phyloP scores from a whole-genome alignment of 2,797 vertebrate species.

The Harpagifer antarcticus region DNA sequence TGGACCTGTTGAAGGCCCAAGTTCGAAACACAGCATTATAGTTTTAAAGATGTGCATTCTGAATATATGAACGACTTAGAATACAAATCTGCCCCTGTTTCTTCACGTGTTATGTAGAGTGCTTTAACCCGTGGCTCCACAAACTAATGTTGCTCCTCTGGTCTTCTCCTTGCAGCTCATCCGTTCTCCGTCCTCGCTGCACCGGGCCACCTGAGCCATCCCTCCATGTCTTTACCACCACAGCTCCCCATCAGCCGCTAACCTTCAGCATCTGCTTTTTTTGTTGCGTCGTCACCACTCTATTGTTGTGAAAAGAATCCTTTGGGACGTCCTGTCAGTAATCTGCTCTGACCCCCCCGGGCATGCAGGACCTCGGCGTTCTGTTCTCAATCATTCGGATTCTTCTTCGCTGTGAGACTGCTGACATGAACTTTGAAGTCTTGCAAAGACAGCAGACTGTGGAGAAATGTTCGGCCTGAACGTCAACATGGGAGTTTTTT shows the following conservation, averaged over 20 bases:
- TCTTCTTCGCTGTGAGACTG: conserved; percentile 54
- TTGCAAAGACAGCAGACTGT: conserved; percentile 44
- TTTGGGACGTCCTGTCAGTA: conserved; percentile 35
- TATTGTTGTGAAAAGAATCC: conserved; percentile 33
- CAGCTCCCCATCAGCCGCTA: conserved; percentile 91
- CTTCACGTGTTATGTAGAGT: background rate
- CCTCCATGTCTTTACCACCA: conserved; percentile 86
- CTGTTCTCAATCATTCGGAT: conserved; percentile 50
- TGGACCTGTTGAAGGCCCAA: background rate
- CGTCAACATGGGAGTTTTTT: conserved; percentile 26
- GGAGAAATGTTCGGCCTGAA: conserved; percentile 31
- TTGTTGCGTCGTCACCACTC: background rate
- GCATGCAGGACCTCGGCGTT: conserved; percentile 23
- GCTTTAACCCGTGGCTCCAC: background rate
- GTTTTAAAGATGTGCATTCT: background rate
- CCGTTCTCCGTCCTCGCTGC: conserved; percentile 93
- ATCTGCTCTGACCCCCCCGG: conserved; percentile 31
- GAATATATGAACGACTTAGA: background rate
- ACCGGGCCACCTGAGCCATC: conserved; percentile 83
- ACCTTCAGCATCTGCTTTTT: conserved; percentile 26
- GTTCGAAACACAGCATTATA: background rate
- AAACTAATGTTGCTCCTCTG: conserved; percentile 21
- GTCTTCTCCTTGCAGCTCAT: conserved; percentile 86
- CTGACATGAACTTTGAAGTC: conserved; percentile 38
- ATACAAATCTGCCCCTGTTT: background rate